These are phyloP conservation scores for Amblyopsis rosae DNA, from an alignment of 2,113 vertebrate genomes.

Conservation along the genomic window DNA sequence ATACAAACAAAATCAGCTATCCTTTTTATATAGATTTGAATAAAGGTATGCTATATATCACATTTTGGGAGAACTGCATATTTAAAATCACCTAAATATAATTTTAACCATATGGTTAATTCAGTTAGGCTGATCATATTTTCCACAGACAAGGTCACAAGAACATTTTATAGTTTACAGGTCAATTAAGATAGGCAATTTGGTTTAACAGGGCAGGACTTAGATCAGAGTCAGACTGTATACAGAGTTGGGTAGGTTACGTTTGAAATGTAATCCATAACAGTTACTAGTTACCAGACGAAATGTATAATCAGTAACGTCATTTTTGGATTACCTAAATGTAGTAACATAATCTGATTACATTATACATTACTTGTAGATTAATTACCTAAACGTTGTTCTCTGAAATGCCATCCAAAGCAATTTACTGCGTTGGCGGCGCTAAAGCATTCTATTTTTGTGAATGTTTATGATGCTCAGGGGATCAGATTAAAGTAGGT, in stretches of 20 bases:
- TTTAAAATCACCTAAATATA: slow-evolving; percentile 11
- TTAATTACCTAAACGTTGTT: no score
- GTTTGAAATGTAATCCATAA: slow-evolving; percentile 49
- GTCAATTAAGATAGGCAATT: slow-evolving; percentile 69
- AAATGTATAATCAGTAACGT: not conserved
- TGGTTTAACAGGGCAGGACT: slow-evolving; percentile 58
- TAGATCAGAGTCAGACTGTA: slow-evolving; percentile 57
- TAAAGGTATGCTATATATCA: slow-evolving; percentile 5
- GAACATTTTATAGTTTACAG: slow-evolving; percentile 60
- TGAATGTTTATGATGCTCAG: no score
- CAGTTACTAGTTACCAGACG: slow-evolving; percentile 25
- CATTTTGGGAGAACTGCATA: not conserved
- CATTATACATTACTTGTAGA: no score
- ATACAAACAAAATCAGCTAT: not conserved
- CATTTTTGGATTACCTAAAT: no score
- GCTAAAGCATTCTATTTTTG: no score
- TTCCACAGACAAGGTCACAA: slow-evolving; percentile 57
- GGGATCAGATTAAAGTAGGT: no score
- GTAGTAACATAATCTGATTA: no score
- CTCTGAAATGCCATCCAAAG: no score
- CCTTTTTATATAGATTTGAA: not conserved
- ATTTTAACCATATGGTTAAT: slow-evolving; percentile 15
- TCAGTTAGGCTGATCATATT: slow-evolving; percentile 62
- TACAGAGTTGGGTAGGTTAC: slow-evolving; percentile 31
- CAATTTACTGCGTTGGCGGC: no score